phyloP scores from a whole-genome alignment of 2,888 invertebrate species.

The Callyntrura sp. region DNA sequence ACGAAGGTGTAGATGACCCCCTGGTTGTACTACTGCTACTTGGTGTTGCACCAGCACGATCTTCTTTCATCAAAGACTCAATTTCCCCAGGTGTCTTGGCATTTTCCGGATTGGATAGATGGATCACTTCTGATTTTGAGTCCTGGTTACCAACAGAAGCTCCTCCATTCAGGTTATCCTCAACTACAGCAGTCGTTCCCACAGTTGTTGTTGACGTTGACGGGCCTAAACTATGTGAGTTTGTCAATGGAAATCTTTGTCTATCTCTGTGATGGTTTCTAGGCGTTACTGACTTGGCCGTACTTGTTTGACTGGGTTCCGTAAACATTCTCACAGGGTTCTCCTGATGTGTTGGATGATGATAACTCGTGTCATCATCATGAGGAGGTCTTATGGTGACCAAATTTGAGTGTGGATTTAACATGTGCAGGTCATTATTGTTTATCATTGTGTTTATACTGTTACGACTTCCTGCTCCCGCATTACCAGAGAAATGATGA shows the following conservation, averaged over 20 bases:
- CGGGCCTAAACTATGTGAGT: constrained; percentile 71
- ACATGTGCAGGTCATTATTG: constrained; percentile 18
- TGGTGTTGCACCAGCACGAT: background rate
- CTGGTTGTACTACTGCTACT: background rate
- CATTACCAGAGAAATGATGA: background rate
- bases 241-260: constrained; percentile 69
- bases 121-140: constrained; percentile 27
- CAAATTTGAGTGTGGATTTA: background rate
- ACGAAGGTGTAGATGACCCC: background rate
- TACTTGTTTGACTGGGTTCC: constrained; percentile 58
- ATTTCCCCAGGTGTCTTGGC: constrained; percentile 60
- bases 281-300: constrained; percentile 62
- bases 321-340: constrained; percentile 72
- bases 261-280: constrained; percentile 64
- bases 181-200: background rate
- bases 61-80: constrained; percentile 31
- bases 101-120: constrained; percentile 69
- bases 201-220: constrained; percentile 74
- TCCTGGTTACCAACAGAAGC: no score
- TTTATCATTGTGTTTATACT: constrained; percentile 1
- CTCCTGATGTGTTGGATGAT: constrained; percentile 12
- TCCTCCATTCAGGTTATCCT: constrained; percentile 33
- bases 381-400: constrained; percentile 43
- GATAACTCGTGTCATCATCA: background rate
- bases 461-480: background rate